These are phyloP conservation scores for Macroramphosus scolopax DNA, from an alignment of 2,797 vertebrate species.

Conservation along the genomic window DNA sequence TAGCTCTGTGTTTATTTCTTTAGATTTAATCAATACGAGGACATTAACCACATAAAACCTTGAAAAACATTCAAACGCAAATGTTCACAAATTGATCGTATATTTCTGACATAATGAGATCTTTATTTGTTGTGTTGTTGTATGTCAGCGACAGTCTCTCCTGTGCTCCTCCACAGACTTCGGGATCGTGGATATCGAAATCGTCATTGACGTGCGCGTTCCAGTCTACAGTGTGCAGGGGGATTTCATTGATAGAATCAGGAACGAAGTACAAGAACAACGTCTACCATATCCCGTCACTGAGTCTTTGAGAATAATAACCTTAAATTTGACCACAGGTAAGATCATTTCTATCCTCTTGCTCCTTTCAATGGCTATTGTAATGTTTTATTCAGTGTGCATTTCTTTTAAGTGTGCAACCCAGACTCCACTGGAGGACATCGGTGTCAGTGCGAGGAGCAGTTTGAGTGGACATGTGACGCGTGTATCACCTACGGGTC, in stretches of 20 bases:
- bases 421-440: conserved; percentile 3
- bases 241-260: neutral
- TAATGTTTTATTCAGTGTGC: too few species aligned
- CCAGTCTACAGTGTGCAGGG: neutral
- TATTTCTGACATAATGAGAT: too few species aligned
- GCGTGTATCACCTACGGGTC: conserved; percentile 17
- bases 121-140: neutral
- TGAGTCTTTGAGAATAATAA: neutral
- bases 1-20: too few species aligned
- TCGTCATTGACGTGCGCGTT: conserved; percentile 19
- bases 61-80: too few species aligned
- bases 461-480: conserved; percentile 51
- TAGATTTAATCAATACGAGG: too few species aligned
- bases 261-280: rapidly evolving
- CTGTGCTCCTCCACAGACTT: conserved; percentile 18
- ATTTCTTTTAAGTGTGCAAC: conserved; percentile 27
- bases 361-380: too few species aligned
- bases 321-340: conserved; percentile 45
- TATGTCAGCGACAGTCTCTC: neutral
- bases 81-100: too few species aligned
- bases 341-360: neutral
- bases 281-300: rapidly evolving
- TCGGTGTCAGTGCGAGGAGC: conserved; percentile 47
- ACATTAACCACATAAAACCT: too few species aligned
- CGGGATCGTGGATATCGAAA: neutral